Conservation (phyloP, 2,113 vertebrate genomes). For the Erythrocercus mccallii region DNA sequence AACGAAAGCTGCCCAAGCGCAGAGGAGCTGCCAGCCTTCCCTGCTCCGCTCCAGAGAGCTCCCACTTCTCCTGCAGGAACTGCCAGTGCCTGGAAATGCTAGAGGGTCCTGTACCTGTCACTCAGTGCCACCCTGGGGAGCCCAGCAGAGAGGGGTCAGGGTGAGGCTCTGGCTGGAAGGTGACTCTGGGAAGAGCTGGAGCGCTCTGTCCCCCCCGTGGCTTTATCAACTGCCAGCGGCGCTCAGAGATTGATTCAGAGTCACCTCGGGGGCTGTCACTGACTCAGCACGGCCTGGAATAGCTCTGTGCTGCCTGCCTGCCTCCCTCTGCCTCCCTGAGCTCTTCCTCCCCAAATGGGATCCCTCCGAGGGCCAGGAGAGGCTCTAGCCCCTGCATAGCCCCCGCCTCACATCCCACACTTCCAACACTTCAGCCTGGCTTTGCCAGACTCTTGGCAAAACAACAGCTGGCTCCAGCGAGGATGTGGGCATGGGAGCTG, state of each 20-base stretch:
- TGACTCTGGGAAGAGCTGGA: neutral
- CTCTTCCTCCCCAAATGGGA: neutral
- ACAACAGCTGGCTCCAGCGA: neutral
- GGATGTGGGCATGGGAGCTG: neutral
- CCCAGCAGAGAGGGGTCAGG: neutral
- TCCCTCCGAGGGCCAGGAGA: neutral
- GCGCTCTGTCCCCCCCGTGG: accelerated
- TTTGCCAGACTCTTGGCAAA: neutral
- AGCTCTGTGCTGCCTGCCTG: neutral
- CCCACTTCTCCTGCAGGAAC: neutral
- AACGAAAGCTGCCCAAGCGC: neutral
- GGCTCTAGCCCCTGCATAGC: neutral
- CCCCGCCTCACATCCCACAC: neutral
- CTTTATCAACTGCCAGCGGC: neutral
- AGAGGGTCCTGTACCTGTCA: neutral
- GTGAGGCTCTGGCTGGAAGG: neutral
- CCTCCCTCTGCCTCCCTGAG: neutral
- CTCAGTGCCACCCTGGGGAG: neutral
- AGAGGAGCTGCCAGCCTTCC: neutral
- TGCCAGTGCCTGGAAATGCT: neutral
- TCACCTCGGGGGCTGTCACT: neutral
- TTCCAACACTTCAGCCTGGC: neutral
- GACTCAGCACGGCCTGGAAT: neutral
- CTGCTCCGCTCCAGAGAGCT: neutral
- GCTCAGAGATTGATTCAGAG: neutral